Evolutionary conservation across 2,888 invertebrate genomes (phyloP).

Genomic region (Glaucopsyche alexis): DNA sequence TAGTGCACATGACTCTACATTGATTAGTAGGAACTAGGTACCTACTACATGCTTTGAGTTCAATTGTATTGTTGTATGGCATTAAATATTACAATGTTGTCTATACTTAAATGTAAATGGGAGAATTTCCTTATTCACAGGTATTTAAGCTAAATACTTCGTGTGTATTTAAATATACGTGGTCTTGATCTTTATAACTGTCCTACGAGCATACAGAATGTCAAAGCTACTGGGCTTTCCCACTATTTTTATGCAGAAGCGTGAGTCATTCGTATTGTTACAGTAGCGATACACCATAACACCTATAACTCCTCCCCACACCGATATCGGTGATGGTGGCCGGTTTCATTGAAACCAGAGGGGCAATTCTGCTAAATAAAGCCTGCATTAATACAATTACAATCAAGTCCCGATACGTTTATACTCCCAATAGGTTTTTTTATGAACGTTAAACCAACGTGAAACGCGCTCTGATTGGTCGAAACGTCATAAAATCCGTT

Average conservation of each 20-base stretch:
- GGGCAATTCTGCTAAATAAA: too few species aligned
- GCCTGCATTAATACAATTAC: too few species aligned
- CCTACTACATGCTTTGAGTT: neutral
- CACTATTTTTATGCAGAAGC: conserved; percentile 41
- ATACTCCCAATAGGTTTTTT: too few species aligned
- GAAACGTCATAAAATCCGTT: too few species aligned
- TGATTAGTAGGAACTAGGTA: neutral
- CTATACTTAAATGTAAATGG: neutral
- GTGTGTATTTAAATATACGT: conserved; percentile 6
- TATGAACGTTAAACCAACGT: too few species aligned
- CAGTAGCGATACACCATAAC: too few species aligned
- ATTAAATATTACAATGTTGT: conserved; percentile 6
- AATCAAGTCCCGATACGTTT: too few species aligned
- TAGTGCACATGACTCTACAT: too few species aligned
- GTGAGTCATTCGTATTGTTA: conserved; percentile 37
- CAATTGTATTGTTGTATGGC: neutral
- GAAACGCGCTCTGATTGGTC: too few species aligned
- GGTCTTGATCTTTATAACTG: conserved; percentile 49
- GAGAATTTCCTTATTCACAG: conserved; percentile 26
- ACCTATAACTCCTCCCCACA: too few species aligned
- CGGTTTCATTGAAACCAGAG: too few species aligned
- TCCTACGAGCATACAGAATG: conserved; percentile 55
- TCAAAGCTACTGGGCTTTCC: conserved; percentile 64
- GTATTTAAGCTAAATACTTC: conserved; percentile 18
- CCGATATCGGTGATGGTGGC: too few species aligned